Evolutionary conservation across 2,113 vertebrate genomes (phyloP).

Genomic region (Pseudopodoces humilis): DNA sequence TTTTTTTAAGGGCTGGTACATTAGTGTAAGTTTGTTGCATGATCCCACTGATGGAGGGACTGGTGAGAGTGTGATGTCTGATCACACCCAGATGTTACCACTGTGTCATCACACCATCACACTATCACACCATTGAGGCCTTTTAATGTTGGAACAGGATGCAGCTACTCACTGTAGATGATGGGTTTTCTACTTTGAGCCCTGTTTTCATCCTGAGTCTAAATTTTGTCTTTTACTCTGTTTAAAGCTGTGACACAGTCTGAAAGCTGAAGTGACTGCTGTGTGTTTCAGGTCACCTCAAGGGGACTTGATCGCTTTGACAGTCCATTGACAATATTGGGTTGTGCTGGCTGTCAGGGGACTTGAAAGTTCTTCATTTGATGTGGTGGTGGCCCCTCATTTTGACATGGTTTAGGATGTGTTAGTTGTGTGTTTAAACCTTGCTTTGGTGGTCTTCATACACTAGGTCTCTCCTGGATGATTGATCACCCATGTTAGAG

Average conservation of each 20-base stretch:
- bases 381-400: accelerated
- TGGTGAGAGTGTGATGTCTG: neutral
- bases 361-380: neutral
- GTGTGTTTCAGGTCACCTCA: neutral
- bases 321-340: neutral
- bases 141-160: neutral
- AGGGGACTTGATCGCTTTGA: accelerated
- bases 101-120: neutral
- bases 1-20: neutral
- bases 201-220: neutral
- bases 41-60: neutral
- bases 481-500: neutral
- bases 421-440: neutral
- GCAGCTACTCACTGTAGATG: neutral
- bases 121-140: neutral
- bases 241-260: neutral
- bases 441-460: neutral
- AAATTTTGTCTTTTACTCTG: neutral
- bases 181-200: neutral
- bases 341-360: neutral
- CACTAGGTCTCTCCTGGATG: neutral
- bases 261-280: neutral
- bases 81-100: neutral
- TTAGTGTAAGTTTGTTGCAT: neutral
- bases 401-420: neutral